Evolutionary conservation across 2,888 invertebrate genomes (phyloP).

Genomic region (Colletes collaris): DNA sequence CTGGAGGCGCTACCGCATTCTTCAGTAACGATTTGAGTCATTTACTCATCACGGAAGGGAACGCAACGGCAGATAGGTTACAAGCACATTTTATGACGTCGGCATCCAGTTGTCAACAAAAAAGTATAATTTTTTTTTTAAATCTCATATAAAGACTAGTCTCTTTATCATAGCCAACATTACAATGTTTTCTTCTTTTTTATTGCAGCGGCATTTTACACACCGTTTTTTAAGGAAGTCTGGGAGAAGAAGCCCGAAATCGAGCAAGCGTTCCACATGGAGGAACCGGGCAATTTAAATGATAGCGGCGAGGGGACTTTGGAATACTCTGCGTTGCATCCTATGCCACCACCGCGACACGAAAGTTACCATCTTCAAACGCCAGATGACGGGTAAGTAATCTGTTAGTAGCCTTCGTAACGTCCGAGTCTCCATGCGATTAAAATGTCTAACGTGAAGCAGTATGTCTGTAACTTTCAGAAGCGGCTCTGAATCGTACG

Average conservation of each 20-base stretch:
- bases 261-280: conserved; percentile 95
- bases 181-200: background rate
- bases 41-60: conserved; percentile 95
- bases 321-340: conserved; percentile 86
- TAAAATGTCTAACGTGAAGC: conserved; percentile 81
- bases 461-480: conserved; percentile 83
- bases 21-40: conserved; percentile 95
- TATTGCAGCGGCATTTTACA: conserved; percentile 93
- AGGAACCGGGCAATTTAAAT: conserved; percentile 86
- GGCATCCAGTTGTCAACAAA: conserved; percentile 92
- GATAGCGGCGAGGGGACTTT: conserved; percentile 89
- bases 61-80: conserved; percentile 94
- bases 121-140: conserved; percentile 85
- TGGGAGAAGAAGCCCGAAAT: conserved; percentile 98
- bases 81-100: conserved; percentile 97
- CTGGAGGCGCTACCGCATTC: conserved; percentile 94
- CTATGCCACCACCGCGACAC: conserved; percentile 90
- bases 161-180: background rate
- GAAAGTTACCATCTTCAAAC: conserved; percentile 90
- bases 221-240: conserved; percentile 97
- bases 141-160: background rate
- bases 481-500: conserved; percentile 85
- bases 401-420: conserved; percentile 58
- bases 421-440: conserved; percentile 17
- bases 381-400: conserved; percentile 84